Evolutionary conservation across 2,888 invertebrate species (phyloP).

Genomic region (Pandemis heparana): DNA sequence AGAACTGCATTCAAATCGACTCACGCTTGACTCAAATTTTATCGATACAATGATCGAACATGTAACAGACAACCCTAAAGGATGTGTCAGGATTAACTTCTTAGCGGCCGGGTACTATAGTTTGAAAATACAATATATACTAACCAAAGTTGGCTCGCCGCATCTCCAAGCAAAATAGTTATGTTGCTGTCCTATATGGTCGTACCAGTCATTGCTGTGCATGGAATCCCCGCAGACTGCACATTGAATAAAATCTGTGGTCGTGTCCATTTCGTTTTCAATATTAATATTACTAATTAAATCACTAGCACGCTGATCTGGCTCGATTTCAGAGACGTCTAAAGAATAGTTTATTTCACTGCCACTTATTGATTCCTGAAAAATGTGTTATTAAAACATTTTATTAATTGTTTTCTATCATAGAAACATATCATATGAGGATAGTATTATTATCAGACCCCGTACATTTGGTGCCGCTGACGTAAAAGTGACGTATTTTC

Average conservation of each 20-base stretch:
- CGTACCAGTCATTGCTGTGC: conserved; percentile 50
- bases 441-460: no score
- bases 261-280: neutral
- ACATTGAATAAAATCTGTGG: conserved; percentile 45
- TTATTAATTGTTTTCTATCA: no score
- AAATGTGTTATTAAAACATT: neutral
- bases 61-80: no score
- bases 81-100: no score
- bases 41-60: no score
- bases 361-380: neutral
- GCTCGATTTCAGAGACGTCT: neutral
- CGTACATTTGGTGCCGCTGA: no score
- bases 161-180: conserved; percentile 59
- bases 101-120: no score
- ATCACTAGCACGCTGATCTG: neutral
- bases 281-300: neutral
- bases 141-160: conserved; percentile 54
- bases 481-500: no score
- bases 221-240: conserved; percentile 48
- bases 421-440: no score
- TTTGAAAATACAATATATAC: conserved; percentile 12
- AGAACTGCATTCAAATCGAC: no score
- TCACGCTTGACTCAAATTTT: no score
- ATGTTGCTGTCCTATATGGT: conserved; percentile 57
- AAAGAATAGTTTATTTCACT: neutral